A percentile compares a stretch with the other conserved stretches of the same genome.
These are phyloP conservation scores for Rhynchomys soricoides DNA, from an alignment of 2,113 vertebrate genomes.

Conservation along the genomic window DNA sequence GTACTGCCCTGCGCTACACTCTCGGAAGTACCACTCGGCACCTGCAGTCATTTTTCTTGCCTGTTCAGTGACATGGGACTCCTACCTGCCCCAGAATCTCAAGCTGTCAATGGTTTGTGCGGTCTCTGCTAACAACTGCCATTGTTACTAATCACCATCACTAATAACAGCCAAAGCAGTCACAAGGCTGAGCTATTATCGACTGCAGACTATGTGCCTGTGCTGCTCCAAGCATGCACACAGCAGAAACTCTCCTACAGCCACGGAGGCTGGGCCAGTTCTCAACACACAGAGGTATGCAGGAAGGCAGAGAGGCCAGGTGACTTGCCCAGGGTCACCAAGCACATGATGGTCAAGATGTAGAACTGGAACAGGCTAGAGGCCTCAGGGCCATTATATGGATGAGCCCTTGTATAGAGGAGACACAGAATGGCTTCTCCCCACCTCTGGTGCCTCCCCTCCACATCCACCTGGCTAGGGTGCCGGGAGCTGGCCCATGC, in stretches of 20 bases:
- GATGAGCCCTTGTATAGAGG: background rate
- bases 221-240: fast-evolving
- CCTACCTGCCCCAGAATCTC: background rate
- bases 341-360: fast-evolving
- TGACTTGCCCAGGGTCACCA: background rate
- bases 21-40: background rate
- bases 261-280: background rate
- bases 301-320: background rate
- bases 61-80: fast-evolving
- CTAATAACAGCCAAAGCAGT: fast-evolving
- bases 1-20: fast-evolving
- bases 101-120: background rate
- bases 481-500: background rate
- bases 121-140: background rate
- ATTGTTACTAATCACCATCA: background rate
- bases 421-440: fast-evolving
- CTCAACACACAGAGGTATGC: background rate
- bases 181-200: fast-evolving
- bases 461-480: background rate
- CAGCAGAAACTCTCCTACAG: background rate
- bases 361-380: no score
- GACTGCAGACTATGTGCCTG: fast-evolving
- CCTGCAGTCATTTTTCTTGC: background rate
- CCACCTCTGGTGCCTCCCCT: background rate
- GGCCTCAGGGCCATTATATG: fast-evolving